Percentiles rank a stretch among this genome's conserved stretches.
Conservation (phyloP, 2,797 vertebrate genomes). For the Sarcoramphus papa region DNA sequence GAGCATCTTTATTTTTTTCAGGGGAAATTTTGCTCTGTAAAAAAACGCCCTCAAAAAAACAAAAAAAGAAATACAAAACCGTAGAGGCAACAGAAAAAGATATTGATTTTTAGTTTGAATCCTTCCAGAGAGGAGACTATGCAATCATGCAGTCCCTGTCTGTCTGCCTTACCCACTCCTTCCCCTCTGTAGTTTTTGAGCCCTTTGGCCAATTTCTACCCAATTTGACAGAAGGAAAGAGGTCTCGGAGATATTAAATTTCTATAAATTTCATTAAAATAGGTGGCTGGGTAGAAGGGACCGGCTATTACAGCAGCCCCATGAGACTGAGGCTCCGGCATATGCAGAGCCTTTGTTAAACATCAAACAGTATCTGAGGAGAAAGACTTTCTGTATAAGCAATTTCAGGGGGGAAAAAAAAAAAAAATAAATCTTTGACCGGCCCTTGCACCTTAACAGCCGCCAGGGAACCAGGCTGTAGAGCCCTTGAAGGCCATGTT, state of each 20-base stretch:
- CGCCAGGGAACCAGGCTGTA: neutral
- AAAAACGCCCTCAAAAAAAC: neutral
- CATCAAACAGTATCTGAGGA: neutral
- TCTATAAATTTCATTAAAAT: conserved; percentile 65
- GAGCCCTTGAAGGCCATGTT: conserved; percentile 18
- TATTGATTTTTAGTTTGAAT: conserved; percentile 51
- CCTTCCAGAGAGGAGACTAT: conserved; percentile 19
- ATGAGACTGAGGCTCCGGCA: neutral
- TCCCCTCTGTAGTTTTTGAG: neutral
- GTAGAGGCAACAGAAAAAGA: neutral
- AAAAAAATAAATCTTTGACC: neutral
- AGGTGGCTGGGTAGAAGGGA: conserved; percentile 30
- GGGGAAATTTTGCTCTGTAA: neutral
- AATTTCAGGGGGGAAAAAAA: neutral
- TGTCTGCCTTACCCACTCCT: neutral
- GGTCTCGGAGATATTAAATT: conserved; percentile 59
- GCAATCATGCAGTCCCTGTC: neutral
- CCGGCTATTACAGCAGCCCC: conserved; percentile 28
- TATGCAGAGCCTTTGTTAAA: conserved; percentile 33
- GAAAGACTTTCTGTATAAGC: neutral
- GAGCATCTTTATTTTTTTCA: neutral
- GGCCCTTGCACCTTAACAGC: neutral
- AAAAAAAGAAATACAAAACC: neutral
- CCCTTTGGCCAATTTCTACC: conserved; percentile 57
- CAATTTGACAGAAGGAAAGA: conserved; percentile 43